Percentiles rank a stretch among this genome's conserved stretches.
Evolutionary conservation across 2,888 invertebrate genomes (phyloP).

Genomic region (Sylvicola fuscatus): DNA sequence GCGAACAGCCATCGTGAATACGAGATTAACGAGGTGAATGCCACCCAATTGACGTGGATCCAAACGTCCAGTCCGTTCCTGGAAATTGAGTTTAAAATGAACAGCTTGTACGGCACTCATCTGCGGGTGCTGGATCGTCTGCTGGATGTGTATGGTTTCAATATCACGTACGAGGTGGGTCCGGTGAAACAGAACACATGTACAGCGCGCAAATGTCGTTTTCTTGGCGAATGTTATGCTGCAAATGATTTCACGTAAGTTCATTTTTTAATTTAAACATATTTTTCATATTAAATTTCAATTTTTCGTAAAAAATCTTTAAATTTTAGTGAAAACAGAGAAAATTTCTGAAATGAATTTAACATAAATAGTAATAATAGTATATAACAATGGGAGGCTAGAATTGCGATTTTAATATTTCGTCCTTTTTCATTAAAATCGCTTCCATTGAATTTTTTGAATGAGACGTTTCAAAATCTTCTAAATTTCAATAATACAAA

Average conservation of each 20-base stretch:
- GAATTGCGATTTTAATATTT: no score
- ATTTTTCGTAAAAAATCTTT: no score
- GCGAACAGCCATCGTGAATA: conserved; percentile 38
- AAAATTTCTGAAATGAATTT: no score
- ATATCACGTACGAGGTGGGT: conserved; percentile 75
- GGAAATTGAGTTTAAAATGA: conserved; percentile 54
- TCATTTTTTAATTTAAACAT: conserved; percentile 6
- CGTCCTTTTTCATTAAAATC: no score
- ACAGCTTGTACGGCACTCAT: conserved; percentile 59
- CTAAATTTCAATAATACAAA: no score
- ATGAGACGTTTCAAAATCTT: no score
- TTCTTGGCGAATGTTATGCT: conserved; percentile 68
- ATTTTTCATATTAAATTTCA: conserved; percentile 1
- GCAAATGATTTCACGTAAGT: conserved; percentile 51
- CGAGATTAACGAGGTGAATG: conserved; percentile 51
- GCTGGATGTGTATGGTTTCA: conserved; percentile 76
- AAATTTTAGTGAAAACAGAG: no score
- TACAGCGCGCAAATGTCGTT: conserved; percentile 61
- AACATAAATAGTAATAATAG: no score
- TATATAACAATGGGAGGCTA: no score
- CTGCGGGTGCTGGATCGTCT: conserved; percentile 60
- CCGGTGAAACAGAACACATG: conserved; percentile 38
- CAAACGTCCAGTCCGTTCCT: conserved; percentile 49
- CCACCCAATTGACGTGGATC: conserved; percentile 39
- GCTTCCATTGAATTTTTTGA: no score